phyloP scores from a whole-genome alignment of 2,797 vertebrate species.

The Phyllotis vaccarum region DNA sequence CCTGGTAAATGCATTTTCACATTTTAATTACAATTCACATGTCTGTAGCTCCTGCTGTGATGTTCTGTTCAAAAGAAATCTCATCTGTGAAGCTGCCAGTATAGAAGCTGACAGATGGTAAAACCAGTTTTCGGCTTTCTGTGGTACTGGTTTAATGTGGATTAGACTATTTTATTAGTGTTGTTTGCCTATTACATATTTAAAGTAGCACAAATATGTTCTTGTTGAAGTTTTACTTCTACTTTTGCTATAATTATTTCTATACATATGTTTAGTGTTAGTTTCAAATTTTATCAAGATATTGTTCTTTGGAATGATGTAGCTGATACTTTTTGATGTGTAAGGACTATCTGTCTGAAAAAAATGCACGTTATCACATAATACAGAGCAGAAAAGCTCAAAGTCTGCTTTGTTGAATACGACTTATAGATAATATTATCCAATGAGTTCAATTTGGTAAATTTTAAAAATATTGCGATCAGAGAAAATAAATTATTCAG shows the following conservation, averaged over 20 bases:
- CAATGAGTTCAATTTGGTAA: slow-evolving; percentile 25
- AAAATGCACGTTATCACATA: slow-evolving; percentile 8
- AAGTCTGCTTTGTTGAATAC: not conserved
- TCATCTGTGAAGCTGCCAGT: slow-evolving; percentile 69
- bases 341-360: slow-evolving; percentile 22
- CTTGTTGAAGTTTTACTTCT: slow-evolving; percentile 4
- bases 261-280: slow-evolving; percentile 38
- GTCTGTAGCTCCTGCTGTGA: slow-evolving; percentile 72
- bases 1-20: slow-evolving; percentile 52
- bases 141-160: slow-evolving; percentile 75
- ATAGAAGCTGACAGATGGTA: slow-evolving; percentile 72
- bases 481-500: slow-evolving; percentile 1
- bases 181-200: slow-evolving; percentile 41
- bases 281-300: slow-evolving; percentile 59
- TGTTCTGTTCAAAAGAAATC: slow-evolving; percentile 77
- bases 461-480: not conserved
- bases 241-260: not conserved
- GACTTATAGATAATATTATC: slow-evolving; percentile 23
- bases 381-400: not conserved
- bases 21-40: slow-evolving; percentile 79
- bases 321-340: slow-evolving; percentile 33
- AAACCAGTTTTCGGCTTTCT: slow-evolving; percentile 79
- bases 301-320: slow-evolving; percentile 43
- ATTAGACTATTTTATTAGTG: slow-evolving; percentile 64
- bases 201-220: slow-evolving; percentile 3